Evolutionary conservation across 2,113 vertebrate genomes (phyloP), one percentile per base, ranked within the genome.

Genomic region (Halichoerus grypus): DNA sequence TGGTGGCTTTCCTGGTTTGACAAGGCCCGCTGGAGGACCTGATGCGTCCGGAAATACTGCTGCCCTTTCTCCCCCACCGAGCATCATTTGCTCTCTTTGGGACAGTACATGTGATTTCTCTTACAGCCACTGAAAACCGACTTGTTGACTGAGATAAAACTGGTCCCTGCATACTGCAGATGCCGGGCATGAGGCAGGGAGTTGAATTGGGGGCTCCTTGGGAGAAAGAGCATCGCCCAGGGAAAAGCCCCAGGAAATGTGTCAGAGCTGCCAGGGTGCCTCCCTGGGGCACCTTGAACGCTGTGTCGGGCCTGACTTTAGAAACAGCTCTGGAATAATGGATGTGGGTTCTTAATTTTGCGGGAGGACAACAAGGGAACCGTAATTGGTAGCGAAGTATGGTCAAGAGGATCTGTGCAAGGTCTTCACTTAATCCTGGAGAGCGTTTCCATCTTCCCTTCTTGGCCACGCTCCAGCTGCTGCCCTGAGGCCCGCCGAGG

Each of bases 31-130:
- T 10, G 22, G n/a, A 55, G 82, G 71, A 46, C 26, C 31, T 24
- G 0, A 1, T 0, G 2, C 55, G n/a, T 5, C 2, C 14, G 55
- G 26, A 8, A 1, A n/a, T 5, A 16, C 51, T 19, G 42, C 31
- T 22, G 10, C 49, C 2, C 28, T 61, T 8, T 67, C 24, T 15
- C 0, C 5, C 4, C 26, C 26, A 2, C 2, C 3, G 55, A 26
- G 36, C 55, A 5, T 0, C 4, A 1, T 31, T 10, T 24, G 7
- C 51, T 53, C 57, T 5, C 15, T 39, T 12, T 3, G 46, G 42
- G 53, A 19, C 13, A 5, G 3, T 61, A 1, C 6, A 0, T 15
- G 33, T 14, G 16, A 13, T 5, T 65, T 46, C 88, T 36, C 31
- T 28, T 39, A 21, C 15, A 16, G 36, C 49, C 61, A 5, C 12